A percentile compares a stretch with the other conserved stretches of the same genome.
Conservation (phyloP, 1,140 invertebrate species). For the Paraescarpia echinospica region DNA sequence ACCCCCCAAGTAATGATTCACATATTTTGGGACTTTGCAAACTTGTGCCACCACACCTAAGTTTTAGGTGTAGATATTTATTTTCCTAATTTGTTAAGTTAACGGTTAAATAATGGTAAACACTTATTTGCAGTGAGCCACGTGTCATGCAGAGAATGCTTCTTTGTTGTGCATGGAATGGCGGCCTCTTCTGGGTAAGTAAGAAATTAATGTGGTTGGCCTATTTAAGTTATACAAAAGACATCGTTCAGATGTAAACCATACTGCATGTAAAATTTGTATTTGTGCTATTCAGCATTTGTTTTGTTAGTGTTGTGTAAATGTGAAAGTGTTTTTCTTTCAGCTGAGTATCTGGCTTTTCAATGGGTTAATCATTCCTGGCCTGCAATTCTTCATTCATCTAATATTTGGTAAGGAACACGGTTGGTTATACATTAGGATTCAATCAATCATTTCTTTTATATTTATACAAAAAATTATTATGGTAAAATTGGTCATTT, state of each 20-base stretch:
- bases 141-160: slow-evolving; percentile 12
- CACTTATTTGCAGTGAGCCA: slow-evolving; percentile 17
- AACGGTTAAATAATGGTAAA: not conserved
- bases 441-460: not conserved
- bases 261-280: not conserved
- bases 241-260: not conserved
- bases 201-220: not conserved
- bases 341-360: slow-evolving; percentile 18
- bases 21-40: too few relatives aligned
- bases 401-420: slow-evolving; percentile 20
- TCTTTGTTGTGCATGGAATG: slow-evolving; percentile 24
- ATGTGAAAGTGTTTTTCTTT: not conserved
- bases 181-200: slow-evolving; percentile 8
- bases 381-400: slow-evolving; percentile 18
- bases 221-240: not conserved
- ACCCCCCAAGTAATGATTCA: too few relatives aligned
- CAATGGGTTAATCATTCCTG: not conserved
- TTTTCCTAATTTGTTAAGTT: not conserved
- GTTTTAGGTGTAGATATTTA: not conserved
- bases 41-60: not conserved
- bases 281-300: not conserved
- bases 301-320: not conserved
- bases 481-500: too few relatives aligned
- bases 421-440: not conserved
- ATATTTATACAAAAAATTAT: too few relatives aligned